Evolutionary conservation across 1,140 invertebrate genomes (phyloP).

Genomic region (Chionoecetes opilio): DNA sequence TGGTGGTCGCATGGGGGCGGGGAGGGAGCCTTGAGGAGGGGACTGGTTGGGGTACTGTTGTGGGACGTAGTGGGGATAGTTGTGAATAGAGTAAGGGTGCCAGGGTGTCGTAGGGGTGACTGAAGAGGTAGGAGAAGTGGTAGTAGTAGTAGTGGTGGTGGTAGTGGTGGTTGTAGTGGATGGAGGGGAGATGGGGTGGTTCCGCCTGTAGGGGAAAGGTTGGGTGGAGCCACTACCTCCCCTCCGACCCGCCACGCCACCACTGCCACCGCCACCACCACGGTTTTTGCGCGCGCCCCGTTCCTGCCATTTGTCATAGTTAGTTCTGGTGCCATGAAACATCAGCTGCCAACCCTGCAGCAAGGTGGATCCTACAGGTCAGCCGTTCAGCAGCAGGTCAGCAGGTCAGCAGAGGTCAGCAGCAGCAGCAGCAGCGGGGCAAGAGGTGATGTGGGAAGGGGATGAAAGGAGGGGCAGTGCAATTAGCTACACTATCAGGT

Average conservation of each 20-base stretch:
- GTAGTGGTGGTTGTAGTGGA: slow-evolving; percentile 55
- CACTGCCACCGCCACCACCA: slow-evolving; percentile 52
- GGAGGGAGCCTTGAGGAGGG: slow-evolving; percentile 59
- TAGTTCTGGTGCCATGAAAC: slow-evolving; percentile 77
- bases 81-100: slow-evolving; percentile 55
- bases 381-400: slow-evolving; percentile 55
- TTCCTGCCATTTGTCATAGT: slow-evolving; percentile 73
- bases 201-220: slow-evolving; percentile 41
- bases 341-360: slow-evolving; percentile 70
- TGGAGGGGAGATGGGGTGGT: slow-evolving; percentile 16
- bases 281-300: slow-evolving; percentile 67
- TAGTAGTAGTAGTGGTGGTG: slow-evolving; percentile 60
- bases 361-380: slow-evolving; percentile 66
- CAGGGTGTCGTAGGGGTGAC: slow-evolving; percentile 36
- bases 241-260: slow-evolving; percentile 37
- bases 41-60: slow-evolving; percentile 22
- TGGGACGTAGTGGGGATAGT: slow-evolving; percentile 34
- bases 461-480: slow-evolving; percentile 66
- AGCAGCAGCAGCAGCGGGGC: slow-evolving; percentile 66
- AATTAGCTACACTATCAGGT: slow-evolving; percentile 74
- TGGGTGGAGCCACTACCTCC: slow-evolving; percentile 19
- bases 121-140: slow-evolving; percentile 61
- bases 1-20: slow-evolving; percentile 64
- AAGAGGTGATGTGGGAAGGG: slow-evolving; percentile 54
- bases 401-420: slow-evolving; percentile 60